phyloP scores from a whole-genome alignment of 1,140 invertebrate genomes.

The Druon quercuslanigerum region DNA sequence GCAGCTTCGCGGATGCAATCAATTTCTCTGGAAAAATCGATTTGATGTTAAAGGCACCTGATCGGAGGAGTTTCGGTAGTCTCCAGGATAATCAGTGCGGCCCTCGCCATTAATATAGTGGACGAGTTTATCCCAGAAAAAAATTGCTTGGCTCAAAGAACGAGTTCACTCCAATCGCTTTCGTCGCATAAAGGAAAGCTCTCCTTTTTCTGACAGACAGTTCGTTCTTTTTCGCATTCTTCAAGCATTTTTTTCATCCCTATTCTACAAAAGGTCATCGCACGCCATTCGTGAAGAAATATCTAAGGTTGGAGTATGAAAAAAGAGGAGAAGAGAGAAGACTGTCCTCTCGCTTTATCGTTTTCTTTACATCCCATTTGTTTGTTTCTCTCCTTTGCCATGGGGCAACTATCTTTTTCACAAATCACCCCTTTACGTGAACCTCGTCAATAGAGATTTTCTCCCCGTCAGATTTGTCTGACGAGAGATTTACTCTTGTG shows the following conservation, averaged over 20 bases:
- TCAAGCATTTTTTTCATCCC: neutral
- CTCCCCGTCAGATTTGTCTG: neutral
- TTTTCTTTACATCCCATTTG: slow-evolving; percentile 13
- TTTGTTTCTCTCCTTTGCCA: slow-evolving; percentile 18
- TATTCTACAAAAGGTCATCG: neutral
- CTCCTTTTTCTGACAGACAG: neutral
- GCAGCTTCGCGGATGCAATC: neutral
- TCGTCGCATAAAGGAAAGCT: slow-evolving; percentile 8
- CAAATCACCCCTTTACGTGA: slow-evolving; percentile 12
- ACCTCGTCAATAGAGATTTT: slow-evolving; percentile 15
- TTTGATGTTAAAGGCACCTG: neutral
- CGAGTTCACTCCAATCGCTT: slow-evolving; percentile 20
- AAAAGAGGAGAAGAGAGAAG: neutral
- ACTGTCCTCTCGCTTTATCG: slow-evolving; percentile 2
- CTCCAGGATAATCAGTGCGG: slow-evolving; percentile 19
- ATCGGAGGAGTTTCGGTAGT: neutral
- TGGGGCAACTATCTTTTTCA: slow-evolving; percentile 10
- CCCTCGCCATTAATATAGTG: slow-evolving; percentile 10
- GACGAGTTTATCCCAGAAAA: slow-evolving; percentile 19
- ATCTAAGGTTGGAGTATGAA: neutral
- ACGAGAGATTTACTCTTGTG: slow-evolving; percentile 12
- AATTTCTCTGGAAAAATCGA: neutral
- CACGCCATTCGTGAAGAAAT: slow-evolving; percentile 13
- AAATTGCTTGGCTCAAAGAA: neutral
- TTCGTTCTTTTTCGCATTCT: slow-evolving; percentile 20